Evolutionary conservation across 2,797 vertebrate genomes (phyloP), one percentile per base, ranked within the genome.

Genomic region (Chelidonichthys spinosus): DNA sequence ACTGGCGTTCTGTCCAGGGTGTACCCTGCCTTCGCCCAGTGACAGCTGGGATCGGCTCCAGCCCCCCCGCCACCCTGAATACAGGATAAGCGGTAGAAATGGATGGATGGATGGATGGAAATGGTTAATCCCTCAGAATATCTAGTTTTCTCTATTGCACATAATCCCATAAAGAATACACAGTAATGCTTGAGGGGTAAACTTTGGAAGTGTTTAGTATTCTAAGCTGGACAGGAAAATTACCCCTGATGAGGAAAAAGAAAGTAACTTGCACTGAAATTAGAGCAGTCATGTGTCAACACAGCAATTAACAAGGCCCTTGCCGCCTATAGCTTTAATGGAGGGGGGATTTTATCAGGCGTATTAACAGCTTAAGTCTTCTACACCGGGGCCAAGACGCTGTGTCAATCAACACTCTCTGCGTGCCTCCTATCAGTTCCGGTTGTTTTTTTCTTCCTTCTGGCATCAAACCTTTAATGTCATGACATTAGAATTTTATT

Each of bases 281-380:
- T 93, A 91, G 78, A 92, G 91, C 78, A 85, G 74, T 0, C 9
- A 66, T 91, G 92, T 89, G 82, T 88, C 91, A 93, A 92, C 87
- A 85, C 80, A 87, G 88, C 90, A 94, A 94, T 95, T 95, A 95
- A 91, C 76, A 90, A 85, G 72, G 43, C 76, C 79, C 72, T 56
- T 13, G 39, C 54, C 25, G 60, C 71, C 67, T 85, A 69, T 90
- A 89, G 80, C 80, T 89, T 89, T 94, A 95, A 95, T 93, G 91
- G 87, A 90, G 89, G 60, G 9, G 84, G 91, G 90, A 88, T 94
- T 94, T 93, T 94, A 92, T 93, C 92, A 93, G 87, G 86, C 66
- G 72, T 85, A 92, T 92, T 92, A 92, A 91, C 87, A 88, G 85
- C 90, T 92, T 90, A 92, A 92, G 83, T 90, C 54, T 74, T 90